Percentiles rank a stretch among this genome's conserved stretches.
phyloP scores from a whole-genome alignment of 2,113 vertebrate species.

The Erythrocebus patas region DNA sequence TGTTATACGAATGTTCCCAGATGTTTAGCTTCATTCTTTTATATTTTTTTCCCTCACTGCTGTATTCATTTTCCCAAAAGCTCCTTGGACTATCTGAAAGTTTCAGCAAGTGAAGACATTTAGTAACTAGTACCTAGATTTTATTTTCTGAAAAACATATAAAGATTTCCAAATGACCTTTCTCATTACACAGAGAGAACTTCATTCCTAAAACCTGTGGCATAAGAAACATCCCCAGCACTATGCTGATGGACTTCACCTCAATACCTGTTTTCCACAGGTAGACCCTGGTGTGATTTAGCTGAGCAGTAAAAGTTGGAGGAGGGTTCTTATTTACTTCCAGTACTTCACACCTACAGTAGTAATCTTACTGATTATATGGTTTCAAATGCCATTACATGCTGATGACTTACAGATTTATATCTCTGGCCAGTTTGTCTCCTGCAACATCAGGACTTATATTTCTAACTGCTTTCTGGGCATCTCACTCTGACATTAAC shows the following conservation, averaged over 20 bases:
- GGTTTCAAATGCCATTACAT: not conserved
- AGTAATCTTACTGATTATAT: not conserved
- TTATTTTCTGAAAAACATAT: not conserved
- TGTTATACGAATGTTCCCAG: not conserved
- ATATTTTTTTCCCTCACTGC: not conserved
- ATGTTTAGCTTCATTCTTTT: not conserved
- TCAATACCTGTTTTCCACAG: not conserved
- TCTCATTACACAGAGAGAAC: not conserved
- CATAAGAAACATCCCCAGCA: not conserved
- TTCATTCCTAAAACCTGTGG: not conserved
- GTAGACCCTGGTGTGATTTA: not conserved
- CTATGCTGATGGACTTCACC: not conserved
- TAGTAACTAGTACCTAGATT: not conserved
- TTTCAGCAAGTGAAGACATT: not conserved
- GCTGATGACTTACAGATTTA: not conserved
- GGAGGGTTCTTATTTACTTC: not conserved
- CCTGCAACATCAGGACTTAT: not conserved
- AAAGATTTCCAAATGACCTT: not conserved
- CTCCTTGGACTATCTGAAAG: not conserved
- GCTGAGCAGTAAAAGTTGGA: not conserved
- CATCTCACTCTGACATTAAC: not conserved
- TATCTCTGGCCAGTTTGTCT: not conserved
- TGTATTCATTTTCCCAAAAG: not conserved
- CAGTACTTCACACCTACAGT: not conserved
- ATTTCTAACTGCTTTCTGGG: not conserved